Evolutionary conservation across 2,113 vertebrate species (phyloP).

Genomic region (Ascaphus truei): DNA sequence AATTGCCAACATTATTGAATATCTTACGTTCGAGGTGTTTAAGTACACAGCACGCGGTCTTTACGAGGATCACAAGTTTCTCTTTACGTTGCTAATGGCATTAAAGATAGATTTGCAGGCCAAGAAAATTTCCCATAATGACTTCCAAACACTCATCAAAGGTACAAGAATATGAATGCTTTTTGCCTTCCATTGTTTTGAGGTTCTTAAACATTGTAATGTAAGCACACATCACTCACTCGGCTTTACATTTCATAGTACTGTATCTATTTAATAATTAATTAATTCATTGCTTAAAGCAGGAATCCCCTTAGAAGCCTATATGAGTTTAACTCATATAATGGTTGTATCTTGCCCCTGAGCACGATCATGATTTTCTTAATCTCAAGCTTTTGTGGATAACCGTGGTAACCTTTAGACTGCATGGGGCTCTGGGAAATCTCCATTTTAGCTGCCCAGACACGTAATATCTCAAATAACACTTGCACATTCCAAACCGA

Average conservation of each 20-base stretch:
- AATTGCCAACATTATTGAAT: conserved; percentile 64
- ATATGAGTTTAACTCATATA: no score
- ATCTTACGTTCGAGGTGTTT: conserved; percentile 72
- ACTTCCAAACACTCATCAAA: conserved; percentile 78
- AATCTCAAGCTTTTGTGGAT: no score
- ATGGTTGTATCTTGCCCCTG: no score
- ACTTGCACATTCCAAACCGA: no score
- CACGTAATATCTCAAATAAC: no score
- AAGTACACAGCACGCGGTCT: conserved; percentile 70
- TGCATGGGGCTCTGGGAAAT: no score
- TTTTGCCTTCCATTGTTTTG: background rate
- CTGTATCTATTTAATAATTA: background rate
- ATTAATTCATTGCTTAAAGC: background rate
- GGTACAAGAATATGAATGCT: conserved; percentile 47
- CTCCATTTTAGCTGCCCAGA: no score
- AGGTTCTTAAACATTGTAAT: background rate
- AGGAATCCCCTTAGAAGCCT: no score
- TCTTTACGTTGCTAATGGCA: conserved; percentile 74
- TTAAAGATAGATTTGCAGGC: conserved; percentile 76
- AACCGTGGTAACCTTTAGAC: no score
- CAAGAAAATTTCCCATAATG: conserved; percentile 66
- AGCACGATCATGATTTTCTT: no score
- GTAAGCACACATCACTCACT: no score
- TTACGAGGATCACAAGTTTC: conserved; percentile 75
- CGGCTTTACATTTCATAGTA: background rate